Percentiles rank a stretch among this genome's conserved stretches.
Conservation (phyloP, 2,113 vertebrate species). For the Phaethornis superciliosus region DNA sequence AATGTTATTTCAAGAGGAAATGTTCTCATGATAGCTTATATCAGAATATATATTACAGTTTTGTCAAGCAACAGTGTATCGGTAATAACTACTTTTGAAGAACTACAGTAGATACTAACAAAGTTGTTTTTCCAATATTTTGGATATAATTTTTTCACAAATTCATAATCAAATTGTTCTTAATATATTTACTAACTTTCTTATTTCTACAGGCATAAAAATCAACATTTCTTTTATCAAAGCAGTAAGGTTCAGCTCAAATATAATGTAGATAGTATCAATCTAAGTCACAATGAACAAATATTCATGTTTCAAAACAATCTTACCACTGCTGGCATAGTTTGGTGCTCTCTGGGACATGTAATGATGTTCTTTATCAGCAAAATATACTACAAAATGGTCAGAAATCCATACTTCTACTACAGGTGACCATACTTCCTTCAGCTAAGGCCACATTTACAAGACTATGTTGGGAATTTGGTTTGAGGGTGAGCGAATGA, state of each 20-base stretch:
- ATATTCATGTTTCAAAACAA: background rate
- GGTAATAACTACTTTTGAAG: background rate
- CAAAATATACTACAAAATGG: background rate
- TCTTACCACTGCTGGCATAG: background rate
- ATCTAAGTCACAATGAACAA: background rate
- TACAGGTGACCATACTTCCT: background rate
- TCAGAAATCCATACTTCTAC: background rate
- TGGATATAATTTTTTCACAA: background rate
- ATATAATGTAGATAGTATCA: background rate
- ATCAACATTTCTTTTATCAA: background rate
- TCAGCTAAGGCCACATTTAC: background rate
- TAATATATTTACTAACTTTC: background rate
- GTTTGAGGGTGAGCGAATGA: background rate
- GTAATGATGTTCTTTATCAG: background rate
- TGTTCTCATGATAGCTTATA: slow-evolving; percentile 40
- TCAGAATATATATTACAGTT: slow-evolving; percentile 2
- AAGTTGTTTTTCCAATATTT: background rate
- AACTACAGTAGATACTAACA: background rate
- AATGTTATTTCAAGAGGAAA: slow-evolving; percentile 51
- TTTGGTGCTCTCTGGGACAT: background rate
- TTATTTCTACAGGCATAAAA: background rate
- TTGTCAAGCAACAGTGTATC: background rate
- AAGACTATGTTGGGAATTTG: background rate
- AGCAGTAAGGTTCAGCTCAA: background rate
- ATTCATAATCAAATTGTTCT: background rate